Percentiles rank a stretch among this genome's conserved stretches.
Conservation (phyloP, 2,113 vertebrate species). For the Steatornis caripensis region DNA sequence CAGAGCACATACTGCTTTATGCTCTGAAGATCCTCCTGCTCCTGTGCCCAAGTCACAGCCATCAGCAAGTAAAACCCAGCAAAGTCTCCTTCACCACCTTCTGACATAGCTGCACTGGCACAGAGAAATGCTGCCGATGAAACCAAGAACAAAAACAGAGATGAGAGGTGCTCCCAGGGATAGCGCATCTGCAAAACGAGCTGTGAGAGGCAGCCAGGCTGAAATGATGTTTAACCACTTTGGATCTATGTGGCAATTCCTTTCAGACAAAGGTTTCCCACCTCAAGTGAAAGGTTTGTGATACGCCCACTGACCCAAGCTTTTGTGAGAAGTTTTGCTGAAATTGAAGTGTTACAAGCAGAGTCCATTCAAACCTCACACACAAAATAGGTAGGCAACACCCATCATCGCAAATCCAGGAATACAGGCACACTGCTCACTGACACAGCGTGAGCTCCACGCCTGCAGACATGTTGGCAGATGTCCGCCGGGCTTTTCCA, state of each 20-base stretch:
- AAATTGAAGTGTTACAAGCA: neutral
- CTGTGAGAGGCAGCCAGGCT: neutral
- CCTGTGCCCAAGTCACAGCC: neutral
- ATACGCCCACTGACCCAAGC: neutral
- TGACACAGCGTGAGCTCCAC: neutral
- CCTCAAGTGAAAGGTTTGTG: neutral
- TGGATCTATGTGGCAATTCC: neutral
- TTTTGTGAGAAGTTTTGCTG: neutral
- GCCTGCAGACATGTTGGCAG: neutral
- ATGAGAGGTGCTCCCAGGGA: accelerated
- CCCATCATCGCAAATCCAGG: neutral
- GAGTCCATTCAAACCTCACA: neutral
- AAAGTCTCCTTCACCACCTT: neutral
- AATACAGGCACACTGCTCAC: neutral
- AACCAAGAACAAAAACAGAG: neutral
- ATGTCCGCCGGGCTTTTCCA: neutral
- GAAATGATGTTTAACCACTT: neutral
- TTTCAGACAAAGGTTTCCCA: neutral
- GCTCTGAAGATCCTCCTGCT: neutral
- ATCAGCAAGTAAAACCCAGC: neutral
- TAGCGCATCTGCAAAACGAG: neutral
- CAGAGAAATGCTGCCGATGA: neutral
- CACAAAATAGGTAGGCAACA: neutral
- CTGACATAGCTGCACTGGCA: neutral
- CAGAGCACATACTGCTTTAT: too few relatives aligned